Base-by-base conservation (phyloP, 2,113 vertebrate genomes). In the Colius striatus region DNA sequence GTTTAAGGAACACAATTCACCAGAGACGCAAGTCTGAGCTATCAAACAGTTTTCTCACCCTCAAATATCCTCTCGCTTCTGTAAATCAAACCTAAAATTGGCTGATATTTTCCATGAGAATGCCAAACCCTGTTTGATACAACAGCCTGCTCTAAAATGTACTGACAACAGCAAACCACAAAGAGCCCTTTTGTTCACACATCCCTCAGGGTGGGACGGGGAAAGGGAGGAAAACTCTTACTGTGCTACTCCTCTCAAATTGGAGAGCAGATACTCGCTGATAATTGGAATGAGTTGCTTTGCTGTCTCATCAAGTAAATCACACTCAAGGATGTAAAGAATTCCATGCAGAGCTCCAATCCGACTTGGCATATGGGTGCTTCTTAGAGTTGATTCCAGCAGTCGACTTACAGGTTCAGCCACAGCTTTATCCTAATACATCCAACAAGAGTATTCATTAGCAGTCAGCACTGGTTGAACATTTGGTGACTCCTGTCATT, bases 311-410 rank as follows among this genome's bases (percentile, higher is more conserved):
- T 99, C 99, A 23, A 99, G 98, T 34, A 99, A 97, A 96, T 99
- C 99, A 48, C 99, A 99, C 94, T 99, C 99, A 70, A 99, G 97
- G 93, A 99, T 98, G 5, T 99, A 99, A 6, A 99, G 98, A 58
- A 98, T 96, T 29, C 99, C 99, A 12, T 99, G 99, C 63, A 99
- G 98, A 8, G 99, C 99, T 36, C 99, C 99, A 62, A 99, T 98
- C 25, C 98, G 98, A 95, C 99, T 99, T 45, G 99, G 99, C 96
- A 99, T 98, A 67, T 99, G 99, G 57, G 99, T 98, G 96, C 99
- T 99, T 43, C 99, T 97, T 10, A 99, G 97, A 1, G 99, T 98
- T 10, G 98, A 98, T 96, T 99, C 99, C 97, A 99, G 89, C 73
- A 99, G 97, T 22, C 99, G 99, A 83, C 98, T 99, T 27, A 99